A percentile compares a stretch with the other conserved stretches of the same genome.
These are phyloP conservation scores for Calephelis nemesis DNA, from an alignment of 1,140 invertebrate genomes.

Conservation along the genomic window DNA sequence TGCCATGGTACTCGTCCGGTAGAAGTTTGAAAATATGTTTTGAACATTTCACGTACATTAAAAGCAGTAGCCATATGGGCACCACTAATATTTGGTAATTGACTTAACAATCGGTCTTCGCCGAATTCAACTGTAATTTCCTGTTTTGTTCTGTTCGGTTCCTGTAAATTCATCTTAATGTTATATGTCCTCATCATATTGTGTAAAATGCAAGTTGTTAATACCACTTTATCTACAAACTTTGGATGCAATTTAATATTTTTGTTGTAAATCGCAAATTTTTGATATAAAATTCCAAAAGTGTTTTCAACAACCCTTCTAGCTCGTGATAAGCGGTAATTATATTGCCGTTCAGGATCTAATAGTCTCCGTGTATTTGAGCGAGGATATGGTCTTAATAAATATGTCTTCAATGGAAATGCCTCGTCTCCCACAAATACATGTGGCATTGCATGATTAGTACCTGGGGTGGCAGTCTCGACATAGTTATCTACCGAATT, in stretches of 20 bases:
- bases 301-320: conserved; percentile 31
- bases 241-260: conserved; percentile 28
- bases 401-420: conserved; percentile 49
- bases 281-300: conserved; percentile 33
- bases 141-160: conserved; percentile 21
- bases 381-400: conserved; percentile 33
- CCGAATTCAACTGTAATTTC: conserved; percentile 24
- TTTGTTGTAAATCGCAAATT: conserved; percentile 29
- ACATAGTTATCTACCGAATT: too few relatives aligned
- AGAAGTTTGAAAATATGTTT: conserved; percentile 26
- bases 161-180: conserved; percentile 22
- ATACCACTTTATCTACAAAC: conserved; percentile 27
- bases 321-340: conserved; percentile 31
- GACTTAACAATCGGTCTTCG: conserved; percentile 23
- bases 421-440: conserved; percentile 72
- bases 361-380: conserved; percentile 27
- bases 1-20: conserved; percentile 24
- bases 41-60: conserved; percentile 26
- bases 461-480: too few relatives aligned
- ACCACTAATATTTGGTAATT: conserved; percentile 18
- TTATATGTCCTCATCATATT: conserved; percentile 29
- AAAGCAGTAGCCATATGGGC: conserved; percentile 22
- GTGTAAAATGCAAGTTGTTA: conserved; percentile 32
- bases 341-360: conserved; percentile 25
- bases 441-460: conserved; percentile 42